phyloP scores from a whole-genome alignment of 2,113 vertebrate species.

The Globicephala melas region DNA sequence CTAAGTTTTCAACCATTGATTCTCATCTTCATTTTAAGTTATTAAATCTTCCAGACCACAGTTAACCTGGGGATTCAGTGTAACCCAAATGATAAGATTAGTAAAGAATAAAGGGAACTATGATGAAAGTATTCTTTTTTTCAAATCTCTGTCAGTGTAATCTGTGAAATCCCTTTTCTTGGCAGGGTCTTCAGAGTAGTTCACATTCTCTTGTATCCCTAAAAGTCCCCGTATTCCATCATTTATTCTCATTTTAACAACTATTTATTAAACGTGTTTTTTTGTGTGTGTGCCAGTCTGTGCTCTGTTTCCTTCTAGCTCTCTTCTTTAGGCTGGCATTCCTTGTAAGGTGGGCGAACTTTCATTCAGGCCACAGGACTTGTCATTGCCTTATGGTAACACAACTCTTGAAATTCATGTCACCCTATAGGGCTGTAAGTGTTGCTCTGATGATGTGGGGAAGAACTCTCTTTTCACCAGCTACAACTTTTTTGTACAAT shows the following conservation, averaged over 20 bases:
- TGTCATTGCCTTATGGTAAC: not conserved
- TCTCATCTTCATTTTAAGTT: slow-evolving; percentile 4
- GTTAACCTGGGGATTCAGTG: not conserved
- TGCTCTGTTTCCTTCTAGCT: not conserved
- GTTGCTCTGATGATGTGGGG: not conserved
- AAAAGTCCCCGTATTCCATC: not conserved
- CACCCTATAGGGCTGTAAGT: not conserved
- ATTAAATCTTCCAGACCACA: not conserved
- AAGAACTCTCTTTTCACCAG: not conserved
- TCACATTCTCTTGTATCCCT: not conserved
- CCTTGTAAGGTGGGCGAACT: not conserved
- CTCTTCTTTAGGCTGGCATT: not conserved
- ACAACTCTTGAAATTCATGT: not conserved
- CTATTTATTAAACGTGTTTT: not conserved
- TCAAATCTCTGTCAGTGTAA: not conserved
- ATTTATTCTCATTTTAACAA: not conserved
- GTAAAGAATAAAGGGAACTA: not conserved
- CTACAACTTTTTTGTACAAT: not conserved
- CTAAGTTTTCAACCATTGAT: not conserved
- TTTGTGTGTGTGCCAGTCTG: not conserved
- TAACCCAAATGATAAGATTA: not conserved
- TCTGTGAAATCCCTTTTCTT: not conserved
- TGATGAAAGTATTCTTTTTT: not conserved
- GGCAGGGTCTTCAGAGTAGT: not conserved
- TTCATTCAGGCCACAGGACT: not conserved